These are phyloP conservation scores for Polyploca ridens DNA, from an alignment of 2,888 invertebrate genomes.

Conservation along the genomic window DNA sequence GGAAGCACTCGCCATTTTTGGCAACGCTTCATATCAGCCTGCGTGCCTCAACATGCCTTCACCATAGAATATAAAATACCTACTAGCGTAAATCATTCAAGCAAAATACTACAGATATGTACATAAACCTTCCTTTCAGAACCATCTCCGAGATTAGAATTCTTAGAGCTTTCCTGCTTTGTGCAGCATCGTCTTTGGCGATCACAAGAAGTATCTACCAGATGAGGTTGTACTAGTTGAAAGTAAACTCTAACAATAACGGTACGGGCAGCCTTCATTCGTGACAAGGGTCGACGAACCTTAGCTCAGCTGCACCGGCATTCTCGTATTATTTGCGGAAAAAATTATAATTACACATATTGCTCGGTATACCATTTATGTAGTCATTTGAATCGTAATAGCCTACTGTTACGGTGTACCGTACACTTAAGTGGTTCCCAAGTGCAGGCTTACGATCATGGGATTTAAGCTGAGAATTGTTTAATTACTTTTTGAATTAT, in stretches of 20 bases:
- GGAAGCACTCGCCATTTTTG: neutral
- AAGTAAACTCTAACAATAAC: constrained; percentile 64
- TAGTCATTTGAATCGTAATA: constrained; percentile 13
- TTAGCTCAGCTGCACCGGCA: constrained; percentile 33
- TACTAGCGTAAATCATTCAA: neutral
- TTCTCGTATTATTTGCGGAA: constrained; percentile 52
- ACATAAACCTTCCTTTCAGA: neutral
- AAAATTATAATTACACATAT: constrained; percentile 47
- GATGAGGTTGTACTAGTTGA: constrained; percentile 49
- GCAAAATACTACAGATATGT: neutral
- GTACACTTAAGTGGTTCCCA: neutral
- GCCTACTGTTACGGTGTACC: constrained; percentile 10
- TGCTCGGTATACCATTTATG: constrained; percentile 8
- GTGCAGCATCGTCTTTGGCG: constrained; percentile 1
- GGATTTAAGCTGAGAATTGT: neutral
- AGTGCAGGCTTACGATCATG: constrained; percentile 8
- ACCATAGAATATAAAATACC: neutral
- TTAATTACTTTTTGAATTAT: too few species aligned
- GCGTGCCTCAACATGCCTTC: neutral
- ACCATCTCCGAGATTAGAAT: neutral
- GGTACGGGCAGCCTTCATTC: constrained; percentile 37
- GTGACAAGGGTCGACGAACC: constrained; percentile 61
- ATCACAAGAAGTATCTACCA: neutral
- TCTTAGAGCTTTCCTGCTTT: neutral
- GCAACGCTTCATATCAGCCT: neutral